A percentile compares a stretch with the other conserved stretches of the same genome.
phyloP scores from a whole-genome alignment of 2,888 invertebrate species.

The Kuschelorhynchus macadamiae region DNA sequence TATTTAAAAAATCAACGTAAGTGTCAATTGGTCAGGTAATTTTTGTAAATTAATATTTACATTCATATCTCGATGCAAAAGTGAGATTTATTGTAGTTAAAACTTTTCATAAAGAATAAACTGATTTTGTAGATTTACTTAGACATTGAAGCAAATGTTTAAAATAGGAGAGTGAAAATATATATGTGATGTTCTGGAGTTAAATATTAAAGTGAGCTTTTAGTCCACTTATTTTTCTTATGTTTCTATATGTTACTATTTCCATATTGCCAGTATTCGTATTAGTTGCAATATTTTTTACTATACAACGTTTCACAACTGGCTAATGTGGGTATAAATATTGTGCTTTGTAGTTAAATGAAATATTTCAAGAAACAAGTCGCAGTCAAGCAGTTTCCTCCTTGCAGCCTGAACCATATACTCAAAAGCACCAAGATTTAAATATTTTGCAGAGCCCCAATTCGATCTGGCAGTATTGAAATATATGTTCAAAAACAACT shows the following conservation, averaged over 20 bases:
- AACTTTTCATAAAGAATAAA: conserved; percentile 60
- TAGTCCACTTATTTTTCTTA: conserved; percentile 17
- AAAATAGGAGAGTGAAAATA: conserved; percentile 57
- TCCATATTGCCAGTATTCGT: too few relatives aligned
- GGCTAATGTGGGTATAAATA: too few relatives aligned
- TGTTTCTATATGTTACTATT: too few relatives aligned
- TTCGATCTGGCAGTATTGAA: neutral
- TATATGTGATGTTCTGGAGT: conserved; percentile 57
- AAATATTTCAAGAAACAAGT: too few relatives aligned
- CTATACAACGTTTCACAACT: too few relatives aligned
- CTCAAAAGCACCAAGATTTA: neutral
- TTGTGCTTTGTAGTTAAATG: too few relatives aligned
- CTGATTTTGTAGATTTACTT: conserved; percentile 40
- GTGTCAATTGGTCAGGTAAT: conserved; percentile 65
- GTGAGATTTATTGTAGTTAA: conserved; percentile 73
- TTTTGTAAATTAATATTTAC: conserved; percentile 61
- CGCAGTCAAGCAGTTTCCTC: too few relatives aligned
- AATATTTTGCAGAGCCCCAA: too few relatives aligned
- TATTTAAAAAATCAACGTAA: conserved; percentile 54
- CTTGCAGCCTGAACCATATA: neutral
- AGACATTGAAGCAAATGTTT: conserved; percentile 52
- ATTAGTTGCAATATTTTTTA: too few relatives aligned
- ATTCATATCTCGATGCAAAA: conserved; percentile 68
- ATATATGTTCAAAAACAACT: neutral
- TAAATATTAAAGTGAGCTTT: conserved; percentile 28